phyloP scores from a whole-genome alignment of 2,113 vertebrate species.

The Aldabrachelys gigantea region DNA sequence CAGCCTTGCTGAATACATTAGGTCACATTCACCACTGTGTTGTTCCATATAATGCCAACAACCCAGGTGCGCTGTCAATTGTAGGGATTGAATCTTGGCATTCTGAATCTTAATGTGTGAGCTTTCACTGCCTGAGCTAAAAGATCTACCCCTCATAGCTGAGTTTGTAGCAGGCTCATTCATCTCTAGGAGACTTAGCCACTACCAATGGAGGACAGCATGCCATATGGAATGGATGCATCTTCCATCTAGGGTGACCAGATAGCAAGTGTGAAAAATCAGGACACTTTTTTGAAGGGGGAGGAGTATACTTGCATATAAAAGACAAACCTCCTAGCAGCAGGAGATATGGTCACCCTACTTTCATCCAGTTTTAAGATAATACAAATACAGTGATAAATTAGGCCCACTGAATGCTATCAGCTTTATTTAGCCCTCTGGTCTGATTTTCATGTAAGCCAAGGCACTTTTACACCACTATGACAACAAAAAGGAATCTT shows the following conservation, averaged over 20 bases:
- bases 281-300: neutral
- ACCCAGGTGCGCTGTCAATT: neutral
- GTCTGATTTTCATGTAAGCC: too few relatives aligned
- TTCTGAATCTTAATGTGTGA: neutral
- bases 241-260: neutral
- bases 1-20: neutral
- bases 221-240: neutral
- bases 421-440: too few relatives aligned
- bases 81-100: neutral
- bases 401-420: too few relatives aligned
- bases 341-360: neutral
- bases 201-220: neutral
- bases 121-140: neutral
- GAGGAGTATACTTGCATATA: neutral
- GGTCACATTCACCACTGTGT: fast-evolving
- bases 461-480: too few relatives aligned
- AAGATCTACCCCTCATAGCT: neutral
- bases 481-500: too few relatives aligned
- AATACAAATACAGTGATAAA: too few relatives aligned
- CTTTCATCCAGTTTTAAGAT: too few relatives aligned
- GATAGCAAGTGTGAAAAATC: neutral
- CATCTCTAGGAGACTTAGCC: neutral
- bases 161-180: neutral
- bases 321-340: neutral
- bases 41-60: neutral